These are phyloP conservation scores for Oncorhynchus clarkii DNA, from an alignment of 2,113 vertebrate species.

Conservation along the genomic window DNA sequence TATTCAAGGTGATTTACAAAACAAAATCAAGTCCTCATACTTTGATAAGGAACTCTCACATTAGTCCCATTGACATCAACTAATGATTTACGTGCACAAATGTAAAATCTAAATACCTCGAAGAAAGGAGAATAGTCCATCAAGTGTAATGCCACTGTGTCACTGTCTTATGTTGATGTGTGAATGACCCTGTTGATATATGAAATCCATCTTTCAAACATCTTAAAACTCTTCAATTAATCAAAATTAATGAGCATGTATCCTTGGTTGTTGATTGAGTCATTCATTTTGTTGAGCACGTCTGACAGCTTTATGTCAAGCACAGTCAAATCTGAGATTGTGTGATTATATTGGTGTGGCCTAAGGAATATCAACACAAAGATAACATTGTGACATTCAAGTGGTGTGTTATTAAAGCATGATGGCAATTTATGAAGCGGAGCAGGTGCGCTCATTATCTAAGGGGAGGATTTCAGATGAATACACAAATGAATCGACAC, in stretches of 20 bases:
- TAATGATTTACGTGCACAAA: neutral
- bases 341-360: conserved; percentile 24
- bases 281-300: conserved; percentile 55
- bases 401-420: conserved; percentile 11
- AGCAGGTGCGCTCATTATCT: neutral
- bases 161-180: too few species aligned
- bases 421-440: neutral
- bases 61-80: too few species aligned
- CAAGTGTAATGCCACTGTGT: too few species aligned
- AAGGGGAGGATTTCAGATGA: conserved; percentile 1
- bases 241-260: conserved; percentile 57
- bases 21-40: too few species aligned
- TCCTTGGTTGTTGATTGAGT: conserved; percentile 60
- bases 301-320: conserved; percentile 66
- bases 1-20: neutral
- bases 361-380: neutral
- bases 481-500: neutral
- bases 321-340: conserved; percentile 59
- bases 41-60: too few species aligned
- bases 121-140: too few species aligned
- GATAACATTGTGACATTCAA: conserved; percentile 29
- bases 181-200: neutral
- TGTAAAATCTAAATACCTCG: neutral
- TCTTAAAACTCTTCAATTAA: conserved; percentile 33
- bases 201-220: neutral